Evolutionary conservation across 1,140 invertebrate species (phyloP), one percentile per base, ranked within the genome.

Genomic region (Pomacea maculata): DNA sequence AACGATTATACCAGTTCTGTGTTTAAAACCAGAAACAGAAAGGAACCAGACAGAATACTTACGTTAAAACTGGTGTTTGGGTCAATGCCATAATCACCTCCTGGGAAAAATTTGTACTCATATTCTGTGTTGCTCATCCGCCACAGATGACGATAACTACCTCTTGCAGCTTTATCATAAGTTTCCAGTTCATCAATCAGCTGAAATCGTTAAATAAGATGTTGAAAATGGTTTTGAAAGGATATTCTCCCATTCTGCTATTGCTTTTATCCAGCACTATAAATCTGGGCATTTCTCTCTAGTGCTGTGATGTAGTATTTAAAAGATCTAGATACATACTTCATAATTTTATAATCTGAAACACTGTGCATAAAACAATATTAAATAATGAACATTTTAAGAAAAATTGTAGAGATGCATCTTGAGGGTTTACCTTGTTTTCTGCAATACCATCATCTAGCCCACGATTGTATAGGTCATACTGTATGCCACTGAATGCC

Each of bases 361-460:
- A 67, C 17, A 67, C 17, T 67, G 65, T 67, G 65, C 25, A 67
- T 25, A 25, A 67, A 67, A 67, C 25, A 67, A 25, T 67, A 25
- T 25, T 25, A 67, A 25, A 7, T 67, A 25, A 67, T 21, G 2
- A 67, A 67, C 4, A 67, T 19, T 67, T 25, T 67, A 67, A 67
- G 34, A 45, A 45, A 45, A 45, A 45, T 45, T 82, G 34, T 45
- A 45, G 34, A 45, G 17, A 67, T 25, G 6, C 6, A 67, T 4
- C 21, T 34, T 64, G n/a, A 15, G 55, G 25, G 82, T 86, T 89
- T 88, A 95, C 95, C 90, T 96, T 95, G 15, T 96, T 95, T 89
- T 98, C 97, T 12, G 95, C 95, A 34, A 99, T 92, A 85, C 98
- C 96, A 91, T 97, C 98, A 80, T 96, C 96, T 54, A 96, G 95